Evolutionary conservation across 2,888 invertebrate species (phyloP).

Genomic region (Athalia rosae): DNA sequence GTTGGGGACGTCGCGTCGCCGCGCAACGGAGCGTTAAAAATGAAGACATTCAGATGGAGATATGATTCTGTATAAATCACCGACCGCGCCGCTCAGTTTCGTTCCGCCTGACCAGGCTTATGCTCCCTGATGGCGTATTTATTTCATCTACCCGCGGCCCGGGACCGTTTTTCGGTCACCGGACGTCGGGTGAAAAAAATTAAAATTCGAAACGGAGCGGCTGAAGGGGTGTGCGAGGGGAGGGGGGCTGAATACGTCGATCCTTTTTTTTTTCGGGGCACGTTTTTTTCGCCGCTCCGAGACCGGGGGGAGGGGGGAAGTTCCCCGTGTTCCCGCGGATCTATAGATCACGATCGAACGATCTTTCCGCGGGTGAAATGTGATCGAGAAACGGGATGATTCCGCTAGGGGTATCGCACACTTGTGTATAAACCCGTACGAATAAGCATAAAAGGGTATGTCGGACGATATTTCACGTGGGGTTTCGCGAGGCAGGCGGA

Average conservation of each 20-base stretch:
- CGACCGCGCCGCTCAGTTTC: constrained; percentile 56
- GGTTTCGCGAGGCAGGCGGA: constrained; percentile 27
- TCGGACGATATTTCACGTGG: constrained; percentile 36
- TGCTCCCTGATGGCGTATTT: constrained; percentile 31
- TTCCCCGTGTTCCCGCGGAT: not conserved
- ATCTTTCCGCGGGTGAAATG: too few relatives aligned
- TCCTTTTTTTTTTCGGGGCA: too few relatives aligned
- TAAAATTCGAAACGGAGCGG: too few relatives aligned
- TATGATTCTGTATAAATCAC: constrained; percentile 72
- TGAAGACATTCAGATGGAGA: constrained; percentile 72
- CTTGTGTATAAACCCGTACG: too few relatives aligned
- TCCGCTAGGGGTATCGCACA: constrained; percentile 1
- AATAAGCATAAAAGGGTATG: constrained; percentile 12
- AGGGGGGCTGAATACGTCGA: too few relatives aligned
- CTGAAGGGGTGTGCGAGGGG: too few relatives aligned
- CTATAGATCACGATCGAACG: constrained; percentile 5
- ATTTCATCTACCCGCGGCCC: constrained; percentile 17
- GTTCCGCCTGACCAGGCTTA: constrained; percentile 52
- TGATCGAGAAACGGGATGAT: too few relatives aligned
- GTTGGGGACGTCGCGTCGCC: constrained; percentile 44
- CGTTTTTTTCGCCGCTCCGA: too few relatives aligned
- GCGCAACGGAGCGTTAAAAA: constrained; percentile 67
- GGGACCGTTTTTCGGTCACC: not conserved
- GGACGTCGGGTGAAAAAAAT: too few relatives aligned
- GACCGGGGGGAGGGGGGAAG: too few relatives aligned